Percentiles rank a stretch among this genome's conserved stretches.
Evolutionary conservation across 2,797 vertebrate genomes (phyloP).

Genomic region (Clarias platycephalus): DNA sequence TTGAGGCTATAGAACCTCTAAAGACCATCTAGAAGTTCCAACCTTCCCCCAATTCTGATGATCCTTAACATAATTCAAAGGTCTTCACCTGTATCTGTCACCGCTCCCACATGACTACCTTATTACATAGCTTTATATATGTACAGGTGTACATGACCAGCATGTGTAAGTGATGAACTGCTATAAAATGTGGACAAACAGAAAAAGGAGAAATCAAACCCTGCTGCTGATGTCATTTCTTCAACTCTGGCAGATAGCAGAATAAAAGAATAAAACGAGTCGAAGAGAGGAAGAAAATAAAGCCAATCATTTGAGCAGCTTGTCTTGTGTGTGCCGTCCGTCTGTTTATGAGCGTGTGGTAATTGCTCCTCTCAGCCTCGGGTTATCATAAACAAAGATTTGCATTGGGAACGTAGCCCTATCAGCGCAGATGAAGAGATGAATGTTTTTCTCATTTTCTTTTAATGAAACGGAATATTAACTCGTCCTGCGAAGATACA

Average conservation of each 20-base stretch:
- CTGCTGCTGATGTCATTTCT: slow-evolving; percentile 40
- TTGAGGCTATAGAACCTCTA: no score
- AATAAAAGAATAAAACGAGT: slow-evolving; percentile 44
- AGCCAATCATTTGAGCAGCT: slow-evolving; percentile 31
- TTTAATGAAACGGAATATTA: slow-evolving; percentile 13
- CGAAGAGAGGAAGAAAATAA: neutral
- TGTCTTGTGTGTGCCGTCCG: slow-evolving; percentile 14
- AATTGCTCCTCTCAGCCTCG: slow-evolving; percentile 39
- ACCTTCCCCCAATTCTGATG: neutral
- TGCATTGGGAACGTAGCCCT: slow-evolving; percentile 1
- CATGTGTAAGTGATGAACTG: neutral
- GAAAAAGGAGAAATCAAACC: slow-evolving; percentile 15
- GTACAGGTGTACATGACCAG: neutral
- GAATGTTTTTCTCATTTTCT: neutral
- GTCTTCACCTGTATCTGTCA: neutral
- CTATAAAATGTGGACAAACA: neutral
- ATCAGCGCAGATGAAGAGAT: slow-evolving; percentile 1
- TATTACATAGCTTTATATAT: neutral
- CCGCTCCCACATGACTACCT: neutral
- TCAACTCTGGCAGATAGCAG: neutral
- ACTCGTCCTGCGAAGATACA: neutral
- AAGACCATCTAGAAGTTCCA: no score
- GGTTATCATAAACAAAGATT: slow-evolving; percentile 41
- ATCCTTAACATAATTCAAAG: neutral
- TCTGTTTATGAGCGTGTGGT: slow-evolving; percentile 34